Evolutionary conservation across 1,140 invertebrate genomes (phyloP).

Genomic region (Drosophila albomicans): DNA sequence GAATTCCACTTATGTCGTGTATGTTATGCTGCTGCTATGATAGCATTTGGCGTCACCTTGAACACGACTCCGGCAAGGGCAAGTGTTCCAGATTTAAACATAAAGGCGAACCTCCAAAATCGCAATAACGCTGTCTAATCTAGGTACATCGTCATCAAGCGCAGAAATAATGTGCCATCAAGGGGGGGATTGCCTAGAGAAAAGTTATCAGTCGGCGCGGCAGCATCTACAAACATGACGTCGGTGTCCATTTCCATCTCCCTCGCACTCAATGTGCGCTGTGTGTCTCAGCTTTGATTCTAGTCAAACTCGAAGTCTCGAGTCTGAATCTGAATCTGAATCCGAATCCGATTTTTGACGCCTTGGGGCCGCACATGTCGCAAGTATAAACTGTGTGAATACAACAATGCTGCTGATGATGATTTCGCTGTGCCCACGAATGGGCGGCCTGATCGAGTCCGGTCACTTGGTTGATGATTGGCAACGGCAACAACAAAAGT

Average conservation of each 20-base stretch:
- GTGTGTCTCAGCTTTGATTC: not conserved
- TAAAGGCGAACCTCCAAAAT: slow-evolving; percentile 28
- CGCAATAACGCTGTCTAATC: slow-evolving; percentile 48
- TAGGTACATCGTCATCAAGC: slow-evolving; percentile 71
- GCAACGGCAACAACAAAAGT: not conserved
- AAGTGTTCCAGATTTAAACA: slow-evolving; percentile 26
- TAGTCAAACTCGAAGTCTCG: not conserved
- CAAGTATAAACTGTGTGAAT: slow-evolving; percentile 39
- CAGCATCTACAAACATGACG: slow-evolving; percentile 57
- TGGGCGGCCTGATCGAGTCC: slow-evolving; percentile 51
- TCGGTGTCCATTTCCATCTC: slow-evolving; percentile 40
- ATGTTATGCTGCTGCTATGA: slow-evolving; percentile 2
- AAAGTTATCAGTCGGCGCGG: slow-evolving; percentile 68
- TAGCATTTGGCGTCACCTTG: slow-evolving; percentile 43
- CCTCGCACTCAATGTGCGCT: not conserved
- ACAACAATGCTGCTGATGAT: slow-evolving; percentile 18
- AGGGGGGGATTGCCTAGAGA: slow-evolving; percentile 79
- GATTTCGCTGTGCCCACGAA: slow-evolving; percentile 58
- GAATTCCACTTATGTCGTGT: not conserved
- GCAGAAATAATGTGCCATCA: slow-evolving; percentile 74
- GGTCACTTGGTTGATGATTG: not conserved
- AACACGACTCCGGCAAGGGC: slow-evolving; percentile 38
- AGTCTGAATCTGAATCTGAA: slow-evolving; percentile 9
- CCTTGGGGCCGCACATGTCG: slow-evolving; percentile 3
- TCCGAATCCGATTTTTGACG: slow-evolving; percentile 28